Conservation (phyloP, 2,797 vertebrate genomes). For the Coreius guichenoti region DNA sequence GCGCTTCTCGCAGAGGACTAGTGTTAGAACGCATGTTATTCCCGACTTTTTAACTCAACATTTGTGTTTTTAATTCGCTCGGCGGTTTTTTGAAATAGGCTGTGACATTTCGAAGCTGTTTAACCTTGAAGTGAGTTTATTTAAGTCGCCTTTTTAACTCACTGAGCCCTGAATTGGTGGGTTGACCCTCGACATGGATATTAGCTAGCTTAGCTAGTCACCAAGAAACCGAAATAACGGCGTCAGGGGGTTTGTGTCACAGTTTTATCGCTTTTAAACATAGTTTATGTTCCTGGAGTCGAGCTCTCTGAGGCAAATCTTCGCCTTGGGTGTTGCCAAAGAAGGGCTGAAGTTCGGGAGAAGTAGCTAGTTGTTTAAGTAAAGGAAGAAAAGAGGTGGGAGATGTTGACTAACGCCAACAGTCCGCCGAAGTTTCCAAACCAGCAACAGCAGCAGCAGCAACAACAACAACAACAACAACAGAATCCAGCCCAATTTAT, state of each 20-base stretch:
- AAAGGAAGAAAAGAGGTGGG: slow-evolving; percentile 55
- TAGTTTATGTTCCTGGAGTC: slow-evolving; percentile 10
- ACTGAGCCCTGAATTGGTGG: slow-evolving; percentile 65
- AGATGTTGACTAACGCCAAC: slow-evolving; percentile 85
- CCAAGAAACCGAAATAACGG: slow-evolving; percentile 68
- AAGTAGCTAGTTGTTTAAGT: slow-evolving; percentile 43
- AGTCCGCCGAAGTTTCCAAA: slow-evolving; percentile 83
- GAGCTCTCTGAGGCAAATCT: slow-evolving; percentile 18
- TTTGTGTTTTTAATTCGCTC: not conserved
- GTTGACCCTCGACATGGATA: slow-evolving; percentile 75
- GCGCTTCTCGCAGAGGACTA: slow-evolving; percentile 52
- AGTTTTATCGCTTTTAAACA: slow-evolving; percentile 29
- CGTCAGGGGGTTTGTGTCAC: not conserved
- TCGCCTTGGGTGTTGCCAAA: slow-evolving; percentile 42
- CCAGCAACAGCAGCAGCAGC: slow-evolving; percentile 66
- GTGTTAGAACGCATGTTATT: slow-evolving; percentile 44
- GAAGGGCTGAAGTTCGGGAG: slow-evolving; percentile 41
- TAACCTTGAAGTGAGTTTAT: not conserved
- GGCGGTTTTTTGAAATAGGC: not conserved
- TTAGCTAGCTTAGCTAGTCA: slow-evolving; percentile 76
- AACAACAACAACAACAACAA: slow-evolving; percentile 65
- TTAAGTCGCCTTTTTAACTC: slow-evolving; percentile 49
- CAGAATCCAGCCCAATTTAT: slow-evolving; percentile 75
- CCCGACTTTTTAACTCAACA: slow-evolving; percentile 37
- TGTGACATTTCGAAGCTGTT: not conserved